These are phyloP conservation scores for Diarsia mendica DNA, from an alignment of 2,888 invertebrate species.

Conservation along the genomic window DNA sequence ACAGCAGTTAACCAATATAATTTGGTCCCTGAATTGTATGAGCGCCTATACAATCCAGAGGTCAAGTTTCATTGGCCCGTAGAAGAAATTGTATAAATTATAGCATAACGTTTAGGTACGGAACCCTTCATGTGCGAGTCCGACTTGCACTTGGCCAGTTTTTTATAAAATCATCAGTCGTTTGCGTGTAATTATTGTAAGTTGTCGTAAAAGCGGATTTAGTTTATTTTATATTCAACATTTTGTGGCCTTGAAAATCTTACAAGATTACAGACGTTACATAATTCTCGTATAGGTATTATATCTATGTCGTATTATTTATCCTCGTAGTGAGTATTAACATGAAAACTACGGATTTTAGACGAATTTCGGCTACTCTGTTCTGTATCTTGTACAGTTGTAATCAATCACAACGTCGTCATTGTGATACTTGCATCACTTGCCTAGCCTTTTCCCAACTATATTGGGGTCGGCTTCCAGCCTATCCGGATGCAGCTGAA, in stretches of 20 bases:
- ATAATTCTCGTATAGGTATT: background rate
- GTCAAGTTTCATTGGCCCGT: no score
- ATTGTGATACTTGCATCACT: background rate
- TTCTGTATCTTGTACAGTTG: background rate
- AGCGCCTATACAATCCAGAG: no score
- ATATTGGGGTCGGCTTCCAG: background rate
- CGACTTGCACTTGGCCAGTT: no score
- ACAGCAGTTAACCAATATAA: no score
- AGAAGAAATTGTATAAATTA: no score
- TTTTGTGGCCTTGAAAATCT: conserved; percentile 17
- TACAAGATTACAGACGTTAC: conserved; percentile 2
- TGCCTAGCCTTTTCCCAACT: background rate
- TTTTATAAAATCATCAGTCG: conserved; percentile 33
- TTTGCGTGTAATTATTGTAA: conserved; percentile 47
- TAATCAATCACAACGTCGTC: background rate
- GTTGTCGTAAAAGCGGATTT: conserved; percentile 23
- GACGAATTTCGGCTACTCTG: background rate
- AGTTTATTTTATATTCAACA: conserved; percentile 10
- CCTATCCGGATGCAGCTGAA: no score
- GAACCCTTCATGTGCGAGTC: no score
- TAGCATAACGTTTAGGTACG: no score
- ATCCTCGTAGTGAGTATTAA: background rate
- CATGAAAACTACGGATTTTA: background rate
- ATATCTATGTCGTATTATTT: background rate
- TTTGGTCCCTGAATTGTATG: no score